A percentile compares a stretch with the other conserved stretches of the same genome.
Evolutionary conservation across 2,888 invertebrate species (phyloP).

Genomic region (Ophion obscuratus): DNA sequence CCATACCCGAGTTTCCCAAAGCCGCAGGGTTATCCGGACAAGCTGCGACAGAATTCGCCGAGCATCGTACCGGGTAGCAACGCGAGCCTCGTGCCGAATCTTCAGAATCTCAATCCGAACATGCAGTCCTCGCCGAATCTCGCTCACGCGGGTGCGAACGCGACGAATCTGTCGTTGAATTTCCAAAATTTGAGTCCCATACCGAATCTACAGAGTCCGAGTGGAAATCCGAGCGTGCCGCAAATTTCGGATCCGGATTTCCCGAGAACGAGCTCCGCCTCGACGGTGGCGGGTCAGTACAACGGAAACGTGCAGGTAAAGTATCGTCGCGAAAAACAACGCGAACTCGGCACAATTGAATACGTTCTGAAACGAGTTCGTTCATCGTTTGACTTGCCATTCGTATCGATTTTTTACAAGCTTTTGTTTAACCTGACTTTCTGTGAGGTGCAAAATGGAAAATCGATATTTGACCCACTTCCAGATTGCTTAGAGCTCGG

Average conservation of each 20-base stretch:
- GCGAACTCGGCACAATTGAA: too few relatives aligned
- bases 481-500: too few relatives aligned
- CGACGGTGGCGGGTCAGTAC: conserved; percentile 75
- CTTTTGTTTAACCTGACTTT: too few relatives aligned
- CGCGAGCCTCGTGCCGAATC: conserved; percentile 81
- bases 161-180: conserved; percentile 81
- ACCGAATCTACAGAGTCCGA: conserved; percentile 77
- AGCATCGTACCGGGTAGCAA: conserved; percentile 73
- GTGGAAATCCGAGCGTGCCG: conserved; percentile 76
- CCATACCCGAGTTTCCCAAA: conserved; percentile 78
- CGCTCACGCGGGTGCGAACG: conserved; percentile 77
- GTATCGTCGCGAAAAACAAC: neutral
- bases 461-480: too few relatives aligned
- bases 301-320: conserved; percentile 80
- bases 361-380: too few relatives aligned
- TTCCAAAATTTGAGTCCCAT: conserved; percentile 83
- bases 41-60: conserved; percentile 80
- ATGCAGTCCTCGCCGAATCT: conserved; percentile 83
- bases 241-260: conserved; percentile 79
- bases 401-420: neutral
- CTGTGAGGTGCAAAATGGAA: too few relatives aligned
- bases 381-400: neutral
- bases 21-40: conserved; percentile 79
- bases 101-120: conserved; percentile 83
- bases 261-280: conserved; percentile 78